Conservation (phyloP, 2,797 vertebrate species). For the Amniataba percoides region DNA sequence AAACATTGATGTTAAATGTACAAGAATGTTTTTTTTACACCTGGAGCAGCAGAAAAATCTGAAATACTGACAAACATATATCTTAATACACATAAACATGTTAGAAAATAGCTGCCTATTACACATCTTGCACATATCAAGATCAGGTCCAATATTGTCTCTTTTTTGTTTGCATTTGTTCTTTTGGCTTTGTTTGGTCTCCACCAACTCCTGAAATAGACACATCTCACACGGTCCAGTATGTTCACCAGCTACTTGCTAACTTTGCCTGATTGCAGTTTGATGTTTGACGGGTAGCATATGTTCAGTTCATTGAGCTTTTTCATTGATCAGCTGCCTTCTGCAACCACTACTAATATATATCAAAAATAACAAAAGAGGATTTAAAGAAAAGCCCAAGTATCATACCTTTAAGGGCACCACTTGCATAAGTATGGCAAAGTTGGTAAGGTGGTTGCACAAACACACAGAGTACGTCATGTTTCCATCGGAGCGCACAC, state of each 20-base stretch:
- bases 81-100: too few relatives aligned
- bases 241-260: background rate
- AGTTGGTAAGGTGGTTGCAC: constrained; percentile 98
- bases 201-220: background rate
- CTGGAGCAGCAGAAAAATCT: background rate
- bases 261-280: background rate
- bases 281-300: background rate
- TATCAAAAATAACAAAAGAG: background rate
- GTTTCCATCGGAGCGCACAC: constrained; percentile 88
- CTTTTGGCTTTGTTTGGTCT: background rate
- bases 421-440: constrained; percentile 99
- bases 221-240: background rate
- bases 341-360: background rate
- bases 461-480: constrained; percentile 90
- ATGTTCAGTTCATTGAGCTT: background rate
- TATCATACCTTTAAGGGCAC: constrained; percentile 92
- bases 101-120: background rate
- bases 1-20: background rate
- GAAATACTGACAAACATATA: too few relatives aligned
- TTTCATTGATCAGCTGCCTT: background rate
- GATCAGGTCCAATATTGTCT: background rate
- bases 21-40: background rate
- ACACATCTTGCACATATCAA: background rate
- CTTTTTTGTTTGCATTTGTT: too few relatives aligned
- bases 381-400: constrained; percentile 3